phyloP scores from a whole-genome alignment of 2,113 vertebrate species.

The Marmota flaviventris region DNA sequence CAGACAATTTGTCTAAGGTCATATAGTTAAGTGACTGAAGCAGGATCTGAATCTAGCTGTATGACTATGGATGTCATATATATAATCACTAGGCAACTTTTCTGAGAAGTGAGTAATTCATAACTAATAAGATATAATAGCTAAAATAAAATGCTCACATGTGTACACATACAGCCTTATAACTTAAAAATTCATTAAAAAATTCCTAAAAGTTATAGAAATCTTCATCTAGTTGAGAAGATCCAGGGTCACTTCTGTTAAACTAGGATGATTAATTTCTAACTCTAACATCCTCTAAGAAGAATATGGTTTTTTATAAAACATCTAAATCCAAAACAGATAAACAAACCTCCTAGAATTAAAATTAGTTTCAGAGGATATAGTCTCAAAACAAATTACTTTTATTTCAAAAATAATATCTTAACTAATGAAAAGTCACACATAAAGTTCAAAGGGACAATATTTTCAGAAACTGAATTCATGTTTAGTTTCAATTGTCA shows the following conservation, averaged over 20 bases:
- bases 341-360: slow-evolving; percentile 1
- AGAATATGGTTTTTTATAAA: slow-evolving; percentile 22
- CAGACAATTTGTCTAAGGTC: neutral
- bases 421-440: slow-evolving; percentile 6
- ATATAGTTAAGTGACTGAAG: neutral
- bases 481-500: neutral
- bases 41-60: neutral
- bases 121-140: neutral
- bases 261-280: neutral
- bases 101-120: slow-evolving; percentile 31
- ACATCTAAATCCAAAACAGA: slow-evolving; percentile 19
- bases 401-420: slow-evolving; percentile 51
- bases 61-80: neutral
- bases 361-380: slow-evolving; percentile 6
- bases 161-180: neutral
- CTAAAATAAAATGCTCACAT: neutral
- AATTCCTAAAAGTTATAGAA: neutral
- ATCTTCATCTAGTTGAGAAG: neutral
- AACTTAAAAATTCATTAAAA: neutral
- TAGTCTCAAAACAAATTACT: slow-evolving; percentile 13
- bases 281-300: neutral
- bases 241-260: neutral
- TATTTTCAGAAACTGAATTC: neutral
- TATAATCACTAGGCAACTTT: neutral
- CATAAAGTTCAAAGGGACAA: neutral